These are phyloP conservation scores for Rafetus swinhoei DNA, from an alignment of 2,113 vertebrate genomes.

Conservation along the genomic window DNA sequence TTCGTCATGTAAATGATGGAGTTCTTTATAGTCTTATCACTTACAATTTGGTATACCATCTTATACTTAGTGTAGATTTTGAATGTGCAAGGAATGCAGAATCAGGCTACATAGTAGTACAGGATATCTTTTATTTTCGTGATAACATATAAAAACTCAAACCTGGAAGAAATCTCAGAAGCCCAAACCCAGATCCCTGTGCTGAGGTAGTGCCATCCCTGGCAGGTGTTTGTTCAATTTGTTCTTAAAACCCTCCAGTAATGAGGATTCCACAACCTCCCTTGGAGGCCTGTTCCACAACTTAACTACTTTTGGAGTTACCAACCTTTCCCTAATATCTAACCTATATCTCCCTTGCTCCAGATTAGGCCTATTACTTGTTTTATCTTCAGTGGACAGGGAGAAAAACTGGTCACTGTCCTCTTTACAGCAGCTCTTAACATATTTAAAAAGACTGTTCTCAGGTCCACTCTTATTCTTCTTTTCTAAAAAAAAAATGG, in stretches of 20 bases:
- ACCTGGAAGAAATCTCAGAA: neutral
- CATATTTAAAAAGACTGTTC: neutral
- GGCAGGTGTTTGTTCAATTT: neutral
- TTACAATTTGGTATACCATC: neutral
- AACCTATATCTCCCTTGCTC: neutral
- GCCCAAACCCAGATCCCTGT: neutral
- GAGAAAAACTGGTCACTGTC: neutral
- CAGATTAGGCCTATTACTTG: neutral
- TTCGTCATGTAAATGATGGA: neutral
- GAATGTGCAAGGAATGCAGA: neutral
- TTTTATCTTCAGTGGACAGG: neutral
- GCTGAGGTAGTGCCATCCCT: neutral
- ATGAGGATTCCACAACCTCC: neutral
- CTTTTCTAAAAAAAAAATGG: neutral
- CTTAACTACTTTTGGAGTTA: neutral
- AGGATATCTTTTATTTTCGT: constrained; percentile 27
- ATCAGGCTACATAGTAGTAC: neutral
- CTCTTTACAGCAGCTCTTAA: neutral
- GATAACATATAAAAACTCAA: neutral
- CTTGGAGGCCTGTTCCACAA: neutral
- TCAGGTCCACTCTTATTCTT: neutral
- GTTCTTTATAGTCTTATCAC: neutral
- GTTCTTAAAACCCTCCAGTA: neutral
- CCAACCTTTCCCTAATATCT: neutral
- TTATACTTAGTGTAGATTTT: neutral